phyloP scores from a whole-genome alignment of 2,113 vertebrate species.

The Taxidea taxus region DNA sequence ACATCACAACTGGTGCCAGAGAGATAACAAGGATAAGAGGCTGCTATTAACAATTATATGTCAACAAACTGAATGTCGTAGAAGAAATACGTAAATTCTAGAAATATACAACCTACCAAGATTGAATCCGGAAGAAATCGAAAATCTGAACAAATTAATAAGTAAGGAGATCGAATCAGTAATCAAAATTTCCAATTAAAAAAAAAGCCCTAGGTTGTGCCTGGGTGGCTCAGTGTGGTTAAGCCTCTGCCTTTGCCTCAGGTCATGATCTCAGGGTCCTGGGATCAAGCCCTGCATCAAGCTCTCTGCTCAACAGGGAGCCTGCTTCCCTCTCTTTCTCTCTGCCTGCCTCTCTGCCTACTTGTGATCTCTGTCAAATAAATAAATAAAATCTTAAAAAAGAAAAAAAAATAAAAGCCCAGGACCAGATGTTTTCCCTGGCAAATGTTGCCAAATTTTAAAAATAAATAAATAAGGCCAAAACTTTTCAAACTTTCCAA shows the following conservation, averaged over 20 bases:
- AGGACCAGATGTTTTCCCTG: neutral
- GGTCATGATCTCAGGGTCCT: no score
- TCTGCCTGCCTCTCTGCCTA: no score
- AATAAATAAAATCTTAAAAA: no score
- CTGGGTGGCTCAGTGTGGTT: no score
- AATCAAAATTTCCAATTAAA: neutral
- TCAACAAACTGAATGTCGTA: neutral
- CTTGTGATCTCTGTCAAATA: no score
- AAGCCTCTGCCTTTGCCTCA: no score
- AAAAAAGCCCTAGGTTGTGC: neutral
- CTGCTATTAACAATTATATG: neutral
- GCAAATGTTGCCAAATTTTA: neutral
- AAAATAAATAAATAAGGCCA: neutral
- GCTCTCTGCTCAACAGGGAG: no score
- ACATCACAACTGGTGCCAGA: neutral
- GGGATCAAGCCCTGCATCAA: no score
- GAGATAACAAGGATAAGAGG: neutral
- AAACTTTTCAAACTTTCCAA: neutral
- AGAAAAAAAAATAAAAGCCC: neutral
- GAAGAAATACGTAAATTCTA: neutral
- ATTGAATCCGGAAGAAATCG: neutral
- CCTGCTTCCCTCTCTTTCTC: no score
- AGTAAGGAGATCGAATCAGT: neutral
- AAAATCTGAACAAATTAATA: neutral
- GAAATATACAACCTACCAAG: neutral